Evolutionary conservation across 1,140 invertebrate species (phyloP).

Genomic region (Sarcophaga peregrina): DNA sequence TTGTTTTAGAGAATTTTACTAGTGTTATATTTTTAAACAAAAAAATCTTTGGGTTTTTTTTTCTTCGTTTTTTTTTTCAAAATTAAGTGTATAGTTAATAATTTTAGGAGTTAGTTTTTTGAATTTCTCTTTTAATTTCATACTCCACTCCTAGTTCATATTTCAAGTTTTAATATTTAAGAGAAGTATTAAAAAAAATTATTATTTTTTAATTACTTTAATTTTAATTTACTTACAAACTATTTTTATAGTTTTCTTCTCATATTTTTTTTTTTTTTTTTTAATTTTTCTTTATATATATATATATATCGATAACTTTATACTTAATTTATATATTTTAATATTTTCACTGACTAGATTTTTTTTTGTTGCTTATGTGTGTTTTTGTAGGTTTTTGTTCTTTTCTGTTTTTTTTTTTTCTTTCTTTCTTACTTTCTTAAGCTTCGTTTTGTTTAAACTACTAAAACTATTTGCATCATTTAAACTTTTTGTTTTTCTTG

Average conservation of each 20-base stretch:
- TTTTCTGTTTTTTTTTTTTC: conserved; percentile 1
- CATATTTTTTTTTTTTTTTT: background rate
- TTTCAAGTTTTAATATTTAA: background rate
- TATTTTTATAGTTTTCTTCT: background rate
- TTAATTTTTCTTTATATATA: background rate
- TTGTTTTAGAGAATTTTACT: conserved; percentile 34
- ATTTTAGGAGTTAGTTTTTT: no score
- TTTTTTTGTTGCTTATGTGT: conserved; percentile 36
- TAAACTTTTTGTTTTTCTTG: background rate
- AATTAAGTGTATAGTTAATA: no score
- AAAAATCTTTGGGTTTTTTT: conserved; percentile 28
- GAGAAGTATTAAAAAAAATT: background rate
- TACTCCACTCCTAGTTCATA: no score
- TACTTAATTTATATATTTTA: conserved; percentile 29
- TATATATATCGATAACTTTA: background rate
- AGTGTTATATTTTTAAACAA: conserved; percentile 16
- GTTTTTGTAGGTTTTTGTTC: conserved; percentile 23
- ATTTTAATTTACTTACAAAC: background rate
- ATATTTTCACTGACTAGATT: conserved; percentile 40
- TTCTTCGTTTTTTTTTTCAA: background rate
- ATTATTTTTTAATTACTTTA: no score
- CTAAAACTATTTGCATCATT: background rate
- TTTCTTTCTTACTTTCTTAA: no score
- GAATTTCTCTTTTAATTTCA: no score
- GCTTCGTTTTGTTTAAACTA: conserved; percentile 18